phyloP scores from a whole-genome alignment of 2,797 vertebrate species.

The Microctenopoma lineatum region DNA sequence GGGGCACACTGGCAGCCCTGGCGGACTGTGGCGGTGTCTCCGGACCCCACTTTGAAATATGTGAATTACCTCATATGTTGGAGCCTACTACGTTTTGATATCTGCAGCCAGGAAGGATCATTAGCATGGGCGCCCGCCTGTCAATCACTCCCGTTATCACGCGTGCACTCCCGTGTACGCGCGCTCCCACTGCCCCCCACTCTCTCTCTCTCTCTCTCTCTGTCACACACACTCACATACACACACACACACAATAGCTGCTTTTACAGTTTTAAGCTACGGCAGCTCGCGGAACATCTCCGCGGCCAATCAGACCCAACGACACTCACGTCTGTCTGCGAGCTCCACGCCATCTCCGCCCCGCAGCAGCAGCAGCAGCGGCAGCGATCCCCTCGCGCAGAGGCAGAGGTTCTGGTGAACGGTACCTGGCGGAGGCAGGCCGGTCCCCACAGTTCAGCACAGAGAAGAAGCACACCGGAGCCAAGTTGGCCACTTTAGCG shows the following conservation, averaged over 20 bases:
- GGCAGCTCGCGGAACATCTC: slow-evolving; percentile 40
- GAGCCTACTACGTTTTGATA: slow-evolving; percentile 28
- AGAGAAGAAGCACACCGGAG: slow-evolving; percentile 53
- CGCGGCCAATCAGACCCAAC: slow-evolving; percentile 61
- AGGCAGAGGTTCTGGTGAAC: slow-evolving; percentile 67
- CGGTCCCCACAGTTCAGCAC: slow-evolving; percentile 72
- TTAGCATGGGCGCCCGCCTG: slow-evolving; percentile 29
- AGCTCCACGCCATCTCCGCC: slow-evolving; percentile 83
- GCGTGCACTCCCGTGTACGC: slow-evolving; percentile 29
- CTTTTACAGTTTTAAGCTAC: slow-evolving; percentile 54
- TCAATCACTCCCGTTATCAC: slow-evolving; percentile 58
- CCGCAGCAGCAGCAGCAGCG: slow-evolving; percentile 41
- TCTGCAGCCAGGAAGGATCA: slow-evolving; percentile 18
- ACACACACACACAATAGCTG: slow-evolving; percentile 54
- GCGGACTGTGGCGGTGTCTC: slow-evolving; percentile 13
- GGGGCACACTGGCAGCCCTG: slow-evolving; percentile 11
- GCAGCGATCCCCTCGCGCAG: slow-evolving; percentile 58
- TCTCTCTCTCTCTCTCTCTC: not conserved
- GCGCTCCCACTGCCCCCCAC: slow-evolving; percentile 7
- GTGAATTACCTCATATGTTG: slow-evolving; percentile 10
- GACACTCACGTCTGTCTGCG: slow-evolving; percentile 67
- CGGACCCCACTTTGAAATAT: slow-evolving; percentile 16
- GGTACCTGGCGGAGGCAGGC: slow-evolving; percentile 84
- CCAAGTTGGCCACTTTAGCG: slow-evolving; percentile 42
- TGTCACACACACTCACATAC: slow-evolving; percentile 14